A percentile compares a stretch with the other conserved stretches of the same genome.
Conservation (phyloP, 2,113 vertebrate species). For the Rhea pennata region DNA sequence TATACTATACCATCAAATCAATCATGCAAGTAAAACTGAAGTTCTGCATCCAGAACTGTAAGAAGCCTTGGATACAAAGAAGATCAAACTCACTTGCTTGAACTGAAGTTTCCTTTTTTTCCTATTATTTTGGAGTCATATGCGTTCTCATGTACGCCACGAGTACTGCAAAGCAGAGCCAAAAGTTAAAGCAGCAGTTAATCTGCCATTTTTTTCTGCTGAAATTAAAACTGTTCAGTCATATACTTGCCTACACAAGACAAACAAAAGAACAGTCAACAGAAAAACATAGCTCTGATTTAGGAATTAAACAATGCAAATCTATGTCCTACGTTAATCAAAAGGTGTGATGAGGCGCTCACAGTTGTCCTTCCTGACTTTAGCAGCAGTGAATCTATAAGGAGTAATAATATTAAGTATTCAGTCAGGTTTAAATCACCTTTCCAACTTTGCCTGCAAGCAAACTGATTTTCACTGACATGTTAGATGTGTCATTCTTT, state of each 20-base stretch:
- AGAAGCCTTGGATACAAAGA: neutral
- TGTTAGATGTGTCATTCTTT: neutral
- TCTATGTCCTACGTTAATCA: neutral
- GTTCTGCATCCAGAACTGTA: neutral
- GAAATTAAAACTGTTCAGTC: constrained; percentile 2
- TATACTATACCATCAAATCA: neutral
- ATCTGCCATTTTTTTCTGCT: neutral
- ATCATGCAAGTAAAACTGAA: neutral
- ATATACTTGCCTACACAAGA: neutral
- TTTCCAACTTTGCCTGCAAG: neutral
- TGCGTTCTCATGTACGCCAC: neutral
- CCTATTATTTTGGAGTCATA: neutral
- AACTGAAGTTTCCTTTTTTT: neutral
- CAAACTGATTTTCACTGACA: neutral
- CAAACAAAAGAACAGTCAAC: neutral
- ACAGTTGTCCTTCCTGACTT: neutral
- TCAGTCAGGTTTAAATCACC: neutral
- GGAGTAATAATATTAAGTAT: neutral
- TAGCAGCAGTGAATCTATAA: neutral
- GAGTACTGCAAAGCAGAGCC: neutral
- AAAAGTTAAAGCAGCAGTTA: neutral
- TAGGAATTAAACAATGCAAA: neutral
- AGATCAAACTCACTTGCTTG: neutral
- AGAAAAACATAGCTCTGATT: neutral
- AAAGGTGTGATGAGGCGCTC: neutral